Base-by-base conservation (phyloP, 2,113 vertebrate genomes). In the Athene cunicularia region DNA sequence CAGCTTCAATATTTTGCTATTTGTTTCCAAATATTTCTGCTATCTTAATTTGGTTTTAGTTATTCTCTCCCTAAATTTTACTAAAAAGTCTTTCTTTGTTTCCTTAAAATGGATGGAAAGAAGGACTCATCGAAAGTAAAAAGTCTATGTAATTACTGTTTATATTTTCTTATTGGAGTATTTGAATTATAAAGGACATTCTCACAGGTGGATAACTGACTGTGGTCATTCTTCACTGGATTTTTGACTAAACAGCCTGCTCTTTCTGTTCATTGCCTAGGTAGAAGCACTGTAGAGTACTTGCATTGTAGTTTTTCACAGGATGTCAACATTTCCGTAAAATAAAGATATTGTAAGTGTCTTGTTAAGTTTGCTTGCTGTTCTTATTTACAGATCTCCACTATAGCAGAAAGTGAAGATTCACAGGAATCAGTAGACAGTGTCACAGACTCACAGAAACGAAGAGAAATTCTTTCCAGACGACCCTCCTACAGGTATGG, bases 361-460 rank as follows among this genome's bases (percentile, higher is more conserved):
- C 55, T 20, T 76, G 24, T 66, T 97, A 94, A 97, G 92, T 93
- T 92, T 95, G 80, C 88, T 79, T 94, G 90, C 63, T 97, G 59
- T 93, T 93, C 95, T 98, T 98, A 91, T 70, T 97, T 98, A 62
- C 98, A 99, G 99, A 99, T 99, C 95, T 99, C 99, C 71, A 99
- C 99, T 62, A 99, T 99, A 97, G 99, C 98, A 90, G 99, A 99
- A 98, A 99, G 99, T 58, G 99, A 99, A 97, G 99, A 99, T 97
- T 99, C 99, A 56, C 99, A 99, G 96, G 99, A 99, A 96, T 99
- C 99, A 41, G 99, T 99, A 92, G 99, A 99, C 97, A 99, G 99
- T 47, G 99, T 99, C 96, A 99, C 99, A 66, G 99, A 99, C 96
- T 99, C 98, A 76, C 99, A 99, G 97, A 99, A 99, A 97, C 98